phyloP scores from a whole-genome alignment of 2,113 vertebrate species.

The Reinhardtius hippoglossoides region DNA sequence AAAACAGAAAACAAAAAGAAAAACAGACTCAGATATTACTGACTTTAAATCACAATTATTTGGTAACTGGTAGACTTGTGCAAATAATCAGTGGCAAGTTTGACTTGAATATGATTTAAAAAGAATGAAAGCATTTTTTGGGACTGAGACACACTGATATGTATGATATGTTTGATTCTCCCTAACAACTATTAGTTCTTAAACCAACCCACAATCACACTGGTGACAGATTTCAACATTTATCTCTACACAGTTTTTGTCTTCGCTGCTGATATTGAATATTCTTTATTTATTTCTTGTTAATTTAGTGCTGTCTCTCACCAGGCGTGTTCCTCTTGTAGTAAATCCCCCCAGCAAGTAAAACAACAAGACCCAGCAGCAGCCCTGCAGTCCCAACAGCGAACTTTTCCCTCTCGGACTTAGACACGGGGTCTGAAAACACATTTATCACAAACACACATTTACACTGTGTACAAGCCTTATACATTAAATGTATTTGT shows the following conservation, averaged over 20 bases:
- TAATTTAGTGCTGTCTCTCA: constrained; percentile 15
- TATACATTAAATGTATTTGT: not conserved
- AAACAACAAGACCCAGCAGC: constrained; percentile 62
- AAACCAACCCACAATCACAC: too few species aligned
- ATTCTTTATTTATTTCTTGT: not conserved
- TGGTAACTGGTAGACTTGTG: not conserved
- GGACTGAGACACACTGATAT: too few species aligned
- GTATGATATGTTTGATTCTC: too few species aligned
- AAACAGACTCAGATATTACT: not conserved
- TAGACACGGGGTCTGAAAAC: constrained; percentile 14
- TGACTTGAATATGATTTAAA: not conserved
- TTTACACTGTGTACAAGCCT: not conserved
- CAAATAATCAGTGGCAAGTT: not conserved
- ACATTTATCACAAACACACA: not conserved
- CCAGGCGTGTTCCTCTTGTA: constrained; percentile 51
- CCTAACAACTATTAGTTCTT: too few species aligned
- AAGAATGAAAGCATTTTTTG: not conserved
- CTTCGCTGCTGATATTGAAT: not conserved
- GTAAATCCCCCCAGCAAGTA: constrained; percentile 60
- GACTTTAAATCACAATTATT: not conserved
- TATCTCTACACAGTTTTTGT: not conserved
- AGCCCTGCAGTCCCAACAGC: constrained; percentile 60
- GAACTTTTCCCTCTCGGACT: constrained; percentile 52
- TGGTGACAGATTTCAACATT: too few species aligned
- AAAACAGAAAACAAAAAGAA: constrained; percentile 6